Conservation (phyloP, 2,888 invertebrate species). For the Prostheceraeus crozeri region DNA sequence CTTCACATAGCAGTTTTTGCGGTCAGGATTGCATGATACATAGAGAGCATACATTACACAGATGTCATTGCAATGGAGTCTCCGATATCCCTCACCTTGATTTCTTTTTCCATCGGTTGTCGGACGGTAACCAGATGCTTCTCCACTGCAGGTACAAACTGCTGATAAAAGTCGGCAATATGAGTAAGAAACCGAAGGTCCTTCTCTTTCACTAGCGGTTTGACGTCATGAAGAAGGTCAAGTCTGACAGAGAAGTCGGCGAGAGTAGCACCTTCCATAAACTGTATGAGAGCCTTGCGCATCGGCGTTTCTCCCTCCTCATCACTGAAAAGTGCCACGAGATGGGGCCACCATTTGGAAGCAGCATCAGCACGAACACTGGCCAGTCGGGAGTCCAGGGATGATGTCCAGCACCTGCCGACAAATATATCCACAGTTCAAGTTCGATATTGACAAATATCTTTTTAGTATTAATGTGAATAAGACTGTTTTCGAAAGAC, state of each 20-base stretch:
- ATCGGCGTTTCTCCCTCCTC: constrained; percentile 33
- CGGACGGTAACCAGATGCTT: constrained; percentile 60
- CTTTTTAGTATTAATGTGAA: too few species aligned
- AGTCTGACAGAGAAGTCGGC: constrained; percentile 75
- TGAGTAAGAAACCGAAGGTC: constrained; percentile 5
- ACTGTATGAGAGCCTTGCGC: constrained; percentile 63
- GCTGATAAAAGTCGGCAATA: constrained; percentile 26
- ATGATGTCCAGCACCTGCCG: constrained; percentile 70
- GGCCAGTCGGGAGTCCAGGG: constrained; percentile 65
- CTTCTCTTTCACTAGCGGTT: too few species aligned
- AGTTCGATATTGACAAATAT: constrained; percentile 17
- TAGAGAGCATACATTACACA: too few species aligned
- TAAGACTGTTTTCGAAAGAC: too few species aligned
- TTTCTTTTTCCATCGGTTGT: constrained; percentile 77
- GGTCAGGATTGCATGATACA: too few species aligned
- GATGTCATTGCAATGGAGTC: not conserved
- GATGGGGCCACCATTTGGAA: constrained; percentile 67
- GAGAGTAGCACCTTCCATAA: constrained; percentile 72
- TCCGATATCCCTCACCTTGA: constrained; percentile 65
- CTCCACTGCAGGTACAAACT: constrained; percentile 11
- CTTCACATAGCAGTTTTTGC: too few species aligned
- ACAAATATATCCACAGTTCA: too few species aligned
- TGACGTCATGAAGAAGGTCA: constrained; percentile 59
- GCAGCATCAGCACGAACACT: constrained; percentile 62
- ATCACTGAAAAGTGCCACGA: constrained; percentile 1